These are phyloP conservation scores for Ceratitis capitata DNA, from an alignment of 1,140 invertebrate genomes.

Conservation along the genomic window DNA sequence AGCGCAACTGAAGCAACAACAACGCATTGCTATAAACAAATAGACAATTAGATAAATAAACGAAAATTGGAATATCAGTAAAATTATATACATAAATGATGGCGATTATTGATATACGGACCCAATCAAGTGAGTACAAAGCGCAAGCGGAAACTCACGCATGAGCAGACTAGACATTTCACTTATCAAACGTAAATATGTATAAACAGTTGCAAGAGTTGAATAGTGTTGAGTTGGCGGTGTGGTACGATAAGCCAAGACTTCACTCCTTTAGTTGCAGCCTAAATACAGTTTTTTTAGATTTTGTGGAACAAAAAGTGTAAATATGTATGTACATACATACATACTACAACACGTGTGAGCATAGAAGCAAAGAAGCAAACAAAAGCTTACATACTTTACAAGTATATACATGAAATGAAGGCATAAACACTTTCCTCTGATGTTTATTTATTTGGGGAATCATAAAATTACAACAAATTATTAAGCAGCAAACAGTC, in stretches of 20 bases:
- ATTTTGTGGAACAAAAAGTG: not conserved
- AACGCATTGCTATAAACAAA: not conserved
- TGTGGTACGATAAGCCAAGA: not conserved
- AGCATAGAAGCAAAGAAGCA: not conserved
- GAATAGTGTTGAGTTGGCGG: not conserved
- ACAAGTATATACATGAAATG: too few species aligned
- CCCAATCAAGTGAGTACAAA: too few species aligned
- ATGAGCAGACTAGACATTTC: not conserved
- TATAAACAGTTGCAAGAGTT: not conserved
- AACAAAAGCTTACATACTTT: too few species aligned
- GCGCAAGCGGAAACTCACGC: not conserved
- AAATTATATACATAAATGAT: too few species aligned
- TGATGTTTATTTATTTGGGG: not conserved
- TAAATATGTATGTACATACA: not conserved
- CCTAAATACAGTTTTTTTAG: not conserved
- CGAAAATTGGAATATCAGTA: not conserved
- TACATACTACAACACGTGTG: too few species aligned
- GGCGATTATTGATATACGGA: not conserved
- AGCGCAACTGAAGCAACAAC: slow-evolving; percentile 12
- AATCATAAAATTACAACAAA: slow-evolving; percentile 32
- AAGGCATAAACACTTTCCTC: not conserved
- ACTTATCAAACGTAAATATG: too few species aligned
- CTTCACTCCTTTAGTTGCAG: not conserved
- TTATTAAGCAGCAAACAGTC: not conserved
- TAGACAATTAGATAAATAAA: not conserved